Evolutionary conservation across 2,888 invertebrate species (phyloP), one percentile per base, ranked within the genome.

Genomic region (Eupithecia subfuscata): DNA sequence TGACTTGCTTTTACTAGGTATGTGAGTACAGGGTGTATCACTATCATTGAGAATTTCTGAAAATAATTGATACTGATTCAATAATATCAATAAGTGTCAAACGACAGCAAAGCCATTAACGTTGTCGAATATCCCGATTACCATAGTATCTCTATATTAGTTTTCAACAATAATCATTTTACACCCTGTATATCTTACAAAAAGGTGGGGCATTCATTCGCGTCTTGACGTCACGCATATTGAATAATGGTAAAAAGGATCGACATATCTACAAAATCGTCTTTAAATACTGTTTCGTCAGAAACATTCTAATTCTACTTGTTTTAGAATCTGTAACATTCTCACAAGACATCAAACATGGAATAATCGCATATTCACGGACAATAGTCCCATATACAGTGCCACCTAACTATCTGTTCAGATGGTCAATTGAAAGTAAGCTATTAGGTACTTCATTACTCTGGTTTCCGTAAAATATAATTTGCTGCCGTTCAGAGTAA

Each of bases 331-430:
- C 81, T 81, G 83, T 84, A 84, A 85, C 86, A 85, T 85, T 84
- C 82, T 82, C 86, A 88, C 87, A 85, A 85, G 81, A 85, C 85
- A 85, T 84, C 87, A 88, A 86, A 86, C 89, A 89, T 89, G 91
- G 87, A 89, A 89, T 92, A 91, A 91, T 93, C 91, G 92, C 91
- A 90, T 93, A 92, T 90, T 89, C 91, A 74, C 73, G 91, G 93
- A 93, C 94, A 92, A 93, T 89, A 93, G 92, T 94, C 92, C 91
- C 52, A 81, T 78, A 74, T 82, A 82, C 74, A 68, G 37, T 37
- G 37, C 40, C 12, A 30, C 40, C 65, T 22, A 65, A 37, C 12
- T n/a, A n/a, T 18, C 65, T 67, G 40, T 67, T 67, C 65, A 60
- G 60, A 25, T 60, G 11, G 22, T 25, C 12, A 60, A 25, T 60